phyloP scores from a whole-genome alignment of 2,113 vertebrate species.

The Corapipo altera region DNA sequence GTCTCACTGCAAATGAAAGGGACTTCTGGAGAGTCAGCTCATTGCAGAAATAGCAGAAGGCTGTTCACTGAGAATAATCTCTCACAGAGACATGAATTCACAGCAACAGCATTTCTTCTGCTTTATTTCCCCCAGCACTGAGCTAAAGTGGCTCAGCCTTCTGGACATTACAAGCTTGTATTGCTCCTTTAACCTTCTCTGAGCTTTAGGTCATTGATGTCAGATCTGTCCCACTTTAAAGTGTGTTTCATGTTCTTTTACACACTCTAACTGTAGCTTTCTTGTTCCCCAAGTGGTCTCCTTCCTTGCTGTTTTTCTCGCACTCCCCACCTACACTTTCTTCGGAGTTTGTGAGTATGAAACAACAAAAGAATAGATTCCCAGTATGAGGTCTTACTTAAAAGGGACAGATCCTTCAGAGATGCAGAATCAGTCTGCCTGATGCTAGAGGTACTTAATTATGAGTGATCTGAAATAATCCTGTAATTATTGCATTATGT shows the following conservation, averaged over 20 bases:
- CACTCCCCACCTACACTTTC: not conserved
- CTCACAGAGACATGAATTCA: not conserved
- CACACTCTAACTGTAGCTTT: not conserved
- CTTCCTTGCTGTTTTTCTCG: not conserved
- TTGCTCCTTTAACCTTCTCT: not conserved
- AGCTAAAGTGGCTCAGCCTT: constrained; percentile 24
- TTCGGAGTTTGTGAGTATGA: not conserved
- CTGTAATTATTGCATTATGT: not conserved
- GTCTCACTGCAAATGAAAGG: not conserved
- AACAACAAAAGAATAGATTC: not conserved
- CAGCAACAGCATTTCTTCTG: constrained; percentile 44
- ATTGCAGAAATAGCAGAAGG: constrained; percentile 24
- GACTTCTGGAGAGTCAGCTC: constrained; percentile 46
- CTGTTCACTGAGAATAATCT: constrained; percentile 10
- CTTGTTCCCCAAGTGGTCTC: not conserved
- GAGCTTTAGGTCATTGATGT: not conserved
- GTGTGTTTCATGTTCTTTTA: not conserved
- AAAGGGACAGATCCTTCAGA: not conserved
- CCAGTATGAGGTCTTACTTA: not conserved
- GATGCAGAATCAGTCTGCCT: accelerated
- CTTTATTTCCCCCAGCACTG: constrained; percentile 28
- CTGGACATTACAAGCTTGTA: not conserved
- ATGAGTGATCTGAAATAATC: not conserved
- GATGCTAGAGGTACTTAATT: not conserved
- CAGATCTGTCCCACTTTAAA: not conserved